Percentiles rank a stretch among this genome's conserved stretches.
Evolutionary conservation across 2,113 vertebrate species (phyloP).

Genomic region (Neotragus moschatus): DNA sequence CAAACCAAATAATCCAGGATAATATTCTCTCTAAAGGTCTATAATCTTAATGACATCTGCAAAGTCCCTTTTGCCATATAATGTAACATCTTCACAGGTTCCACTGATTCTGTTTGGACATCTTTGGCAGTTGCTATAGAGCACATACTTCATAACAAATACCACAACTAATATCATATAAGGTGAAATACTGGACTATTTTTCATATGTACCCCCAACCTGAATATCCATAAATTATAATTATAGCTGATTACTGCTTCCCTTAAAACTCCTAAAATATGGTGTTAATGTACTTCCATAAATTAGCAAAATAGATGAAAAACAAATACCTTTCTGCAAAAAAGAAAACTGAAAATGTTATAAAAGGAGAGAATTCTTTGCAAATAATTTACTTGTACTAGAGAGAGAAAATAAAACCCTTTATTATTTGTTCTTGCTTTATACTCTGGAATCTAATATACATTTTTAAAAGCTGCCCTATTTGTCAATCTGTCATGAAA

Average conservation of each 20-base stretch:
- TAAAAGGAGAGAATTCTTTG: constrained; percentile 47
- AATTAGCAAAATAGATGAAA: neutral
- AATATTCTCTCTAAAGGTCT: neutral
- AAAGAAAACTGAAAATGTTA: constrained; percentile 35
- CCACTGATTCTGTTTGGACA: no score
- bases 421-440: constrained; percentile 71
- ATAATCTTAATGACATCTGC: neutral
- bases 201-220: neutral
- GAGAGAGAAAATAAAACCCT: constrained; percentile 25
- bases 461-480: constrained; percentile 72
- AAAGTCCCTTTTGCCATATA: neutral
- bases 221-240: neutral
- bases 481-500: constrained; percentile 81
- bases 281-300: neutral
- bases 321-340: neutral
- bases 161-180: neutral
- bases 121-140: fast-evolving
- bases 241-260: neutral
- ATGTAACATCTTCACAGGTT: neutral
- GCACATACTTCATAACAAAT: neutral
- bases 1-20: neutral
- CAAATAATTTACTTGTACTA: constrained; percentile 58
- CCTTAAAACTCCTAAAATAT: neutral
- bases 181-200: neutral
- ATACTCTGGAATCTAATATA: constrained; percentile 72